These are phyloP conservation scores for Hephaestus fuliginosus DNA, from an alignment of 2,797 vertebrate genomes.

Conservation along the genomic window DNA sequence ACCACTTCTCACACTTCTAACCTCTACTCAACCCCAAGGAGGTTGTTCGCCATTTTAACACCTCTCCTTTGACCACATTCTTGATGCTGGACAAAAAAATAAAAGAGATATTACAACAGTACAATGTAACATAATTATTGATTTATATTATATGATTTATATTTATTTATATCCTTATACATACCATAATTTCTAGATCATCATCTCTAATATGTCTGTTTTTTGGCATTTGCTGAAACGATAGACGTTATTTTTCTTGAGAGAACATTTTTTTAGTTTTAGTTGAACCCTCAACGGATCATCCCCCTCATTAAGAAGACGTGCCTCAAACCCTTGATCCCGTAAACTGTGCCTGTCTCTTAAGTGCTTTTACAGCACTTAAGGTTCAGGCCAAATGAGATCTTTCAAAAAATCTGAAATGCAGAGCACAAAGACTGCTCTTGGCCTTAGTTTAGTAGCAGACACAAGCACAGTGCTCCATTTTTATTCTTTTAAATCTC, in stretches of 20 bases:
- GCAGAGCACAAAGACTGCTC: constrained; percentile 14
- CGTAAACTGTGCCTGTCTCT: constrained; percentile 13
- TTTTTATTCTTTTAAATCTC: constrained; percentile 33
- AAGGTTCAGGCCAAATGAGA: constrained; percentile 14
- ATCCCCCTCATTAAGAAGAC: constrained; percentile 4
- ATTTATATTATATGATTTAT: no score
- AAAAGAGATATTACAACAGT: background rate
- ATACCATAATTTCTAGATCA: background rate
- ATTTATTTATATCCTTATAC: background rate
- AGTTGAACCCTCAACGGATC: constrained; percentile 20
- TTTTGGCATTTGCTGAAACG: background rate
- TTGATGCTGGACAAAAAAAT: constrained; percentile 15
- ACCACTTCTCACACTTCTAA: constrained; percentile 36
- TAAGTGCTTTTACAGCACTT: constrained; percentile 30
- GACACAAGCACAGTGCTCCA: constrained; percentile 3
- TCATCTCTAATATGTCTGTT: background rate
- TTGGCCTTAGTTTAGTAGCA: constrained; percentile 14
- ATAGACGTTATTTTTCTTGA: background rate
- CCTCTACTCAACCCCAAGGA: constrained; percentile 21
- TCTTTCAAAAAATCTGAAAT: constrained; percentile 19
- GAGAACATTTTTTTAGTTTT: background rate
- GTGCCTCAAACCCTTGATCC: constrained; percentile 16
- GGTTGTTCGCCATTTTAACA: constrained; percentile 41
- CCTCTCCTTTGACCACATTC: constrained; percentile 31
- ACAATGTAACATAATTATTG: background rate